A percentile compares a stretch with the other conserved stretches of the same genome.
Evolutionary conservation across 2,888 invertebrate species (phyloP).

Genomic region (Standfussiana lucernea): DNA sequence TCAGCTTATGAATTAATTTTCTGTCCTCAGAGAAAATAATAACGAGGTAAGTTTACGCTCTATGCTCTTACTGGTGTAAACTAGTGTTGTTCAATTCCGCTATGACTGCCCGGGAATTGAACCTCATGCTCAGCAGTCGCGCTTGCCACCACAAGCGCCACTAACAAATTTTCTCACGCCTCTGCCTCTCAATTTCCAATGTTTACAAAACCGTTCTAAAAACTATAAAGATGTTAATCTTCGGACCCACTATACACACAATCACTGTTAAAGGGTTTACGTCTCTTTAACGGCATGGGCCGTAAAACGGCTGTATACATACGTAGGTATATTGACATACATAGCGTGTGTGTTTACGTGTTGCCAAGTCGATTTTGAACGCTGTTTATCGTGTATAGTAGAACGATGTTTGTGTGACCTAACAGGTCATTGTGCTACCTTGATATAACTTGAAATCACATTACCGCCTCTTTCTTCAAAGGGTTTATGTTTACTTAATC

Average conservation of each 20-base stretch:
- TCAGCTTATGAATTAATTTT: conserved; percentile 5
- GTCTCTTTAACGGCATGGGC: conserved; percentile 31
- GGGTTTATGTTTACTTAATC: background rate
- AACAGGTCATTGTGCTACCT: background rate
- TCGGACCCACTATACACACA: conserved; percentile 11
- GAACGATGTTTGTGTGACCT: background rate
- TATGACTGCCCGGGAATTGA: too few species aligned
- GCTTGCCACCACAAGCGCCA: too few species aligned
- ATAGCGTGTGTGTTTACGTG: conserved; percentile 18
- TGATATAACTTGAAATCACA: background rate
- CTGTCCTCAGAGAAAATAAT: background rate
- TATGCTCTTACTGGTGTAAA: background rate
- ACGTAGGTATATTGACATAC: conserved; percentile 16
- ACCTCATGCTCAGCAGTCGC: too few species aligned
- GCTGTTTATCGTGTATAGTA: conserved; percentile 17
- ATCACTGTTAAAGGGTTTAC: conserved; percentile 45
- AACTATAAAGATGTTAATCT: conserved; percentile 41
- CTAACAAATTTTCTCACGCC: background rate
- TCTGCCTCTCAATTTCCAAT: conserved; percentile 5
- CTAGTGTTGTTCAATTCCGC: too few species aligned
- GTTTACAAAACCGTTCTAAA: conserved; percentile 33
- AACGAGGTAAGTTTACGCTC: conserved; percentile 2
- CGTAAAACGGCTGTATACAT: conserved; percentile 18
- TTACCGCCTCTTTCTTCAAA: background rate
- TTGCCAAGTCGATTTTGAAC: conserved; percentile 10